Evolutionary conservation across 2,797 vertebrate species (phyloP), one percentile per base, ranked within the genome.

Genomic region (Hoplostethus atlanticus): DNA sequence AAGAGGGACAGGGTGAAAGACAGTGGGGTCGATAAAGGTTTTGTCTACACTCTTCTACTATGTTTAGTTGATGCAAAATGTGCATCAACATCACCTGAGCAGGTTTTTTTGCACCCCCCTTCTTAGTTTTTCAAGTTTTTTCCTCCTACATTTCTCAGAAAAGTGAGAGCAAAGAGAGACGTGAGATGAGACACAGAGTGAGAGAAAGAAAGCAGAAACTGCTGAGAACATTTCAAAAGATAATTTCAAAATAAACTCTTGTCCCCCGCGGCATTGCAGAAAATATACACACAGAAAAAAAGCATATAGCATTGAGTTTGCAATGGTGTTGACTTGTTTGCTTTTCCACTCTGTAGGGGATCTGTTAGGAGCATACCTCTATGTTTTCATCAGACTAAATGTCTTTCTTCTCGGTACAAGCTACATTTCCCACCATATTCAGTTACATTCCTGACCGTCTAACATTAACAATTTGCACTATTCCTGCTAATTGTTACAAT

Each of bases 41-140:
- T 85, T 77, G 80, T 87, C 70, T 71, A 73, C 52, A 54, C 67
- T 75, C 64, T 65, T 73, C 61, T 52, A 53, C 68, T 58, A 56
- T 65, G 78, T 81, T 66, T 73, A 64, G 65, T 51, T 55, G 75
- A 71, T 76, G 40, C 65, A 72, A 81, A 85, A 87, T 87, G 66
- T 86, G 90, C 77, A 81, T 76, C 63, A 64, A 90, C 89, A 85
- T 0, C 80, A 90, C 55, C 64, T 1, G 6, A 87, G 79, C 78
- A 76, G 85, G 83, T 53, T 54, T 80, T 73, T 73, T 48, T 77
- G 38, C 48, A 16, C 34, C 40, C 40, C 44, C 68, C 50, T 53
- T 73, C 21, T 21, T 17, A 40, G 48, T 55, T 76, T 79, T 76
- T 76, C 28, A 67, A 67, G 34, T 5, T 69, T 71, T 75, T 38